Percentiles rank a stretch among this genome's conserved stretches.
phyloP scores from a whole-genome alignment of 2,797 vertebrate species.

The Sphenodon punctatus region DNA sequence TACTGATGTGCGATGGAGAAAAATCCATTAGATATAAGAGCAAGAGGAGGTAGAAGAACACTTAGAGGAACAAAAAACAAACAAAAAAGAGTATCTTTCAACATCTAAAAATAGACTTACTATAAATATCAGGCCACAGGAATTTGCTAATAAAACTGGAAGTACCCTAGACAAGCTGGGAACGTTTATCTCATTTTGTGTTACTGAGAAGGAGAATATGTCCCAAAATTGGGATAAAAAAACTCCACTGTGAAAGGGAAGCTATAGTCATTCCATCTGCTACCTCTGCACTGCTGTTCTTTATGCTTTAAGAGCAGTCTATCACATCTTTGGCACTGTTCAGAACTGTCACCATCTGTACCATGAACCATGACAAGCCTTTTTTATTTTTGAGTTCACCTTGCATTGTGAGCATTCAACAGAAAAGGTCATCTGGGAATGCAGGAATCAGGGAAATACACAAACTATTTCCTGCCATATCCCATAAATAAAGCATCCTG shows the following conservation, averaged over 20 bases:
- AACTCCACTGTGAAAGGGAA: background rate
- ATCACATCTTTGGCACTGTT: background rate
- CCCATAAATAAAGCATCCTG: background rate
- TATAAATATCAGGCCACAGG: background rate
- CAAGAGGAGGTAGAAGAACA: background rate
- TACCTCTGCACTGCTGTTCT: too few species aligned
- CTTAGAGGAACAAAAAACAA: too few species aligned
- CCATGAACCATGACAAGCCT: background rate
- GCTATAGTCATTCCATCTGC: constrained; percentile 1
- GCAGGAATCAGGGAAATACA: background rate
- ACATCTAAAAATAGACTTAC: background rate
- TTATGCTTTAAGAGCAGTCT: too few species aligned
- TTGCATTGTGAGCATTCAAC: background rate
- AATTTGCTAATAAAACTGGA: background rate
- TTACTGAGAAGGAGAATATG: background rate
- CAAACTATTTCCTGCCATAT: background rate
- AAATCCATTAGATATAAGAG: accelerated
- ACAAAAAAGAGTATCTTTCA: background rate
- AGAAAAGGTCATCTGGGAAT: background rate
- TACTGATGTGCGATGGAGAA: accelerated
- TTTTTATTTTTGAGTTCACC: background rate
- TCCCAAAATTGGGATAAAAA: background rate
- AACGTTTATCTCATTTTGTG: background rate
- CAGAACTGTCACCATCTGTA: constrained; percentile 47
- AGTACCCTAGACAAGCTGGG: too few species aligned